Evolutionary conservation across 2,888 invertebrate species (phyloP).

Genomic region (Blera fallax): DNA sequence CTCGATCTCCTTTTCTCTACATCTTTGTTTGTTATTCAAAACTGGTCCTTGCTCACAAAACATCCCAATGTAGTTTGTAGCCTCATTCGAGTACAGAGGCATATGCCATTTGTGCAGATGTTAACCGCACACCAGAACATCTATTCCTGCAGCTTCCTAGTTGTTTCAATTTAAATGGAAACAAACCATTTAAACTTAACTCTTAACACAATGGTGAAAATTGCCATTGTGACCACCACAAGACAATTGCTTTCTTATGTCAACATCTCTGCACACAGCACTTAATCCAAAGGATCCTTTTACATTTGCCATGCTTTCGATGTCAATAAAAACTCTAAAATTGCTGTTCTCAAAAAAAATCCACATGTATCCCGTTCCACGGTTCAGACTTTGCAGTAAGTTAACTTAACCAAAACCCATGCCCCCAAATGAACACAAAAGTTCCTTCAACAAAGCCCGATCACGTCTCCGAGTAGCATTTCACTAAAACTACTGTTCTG

Average conservation of each 20-base stretch:
- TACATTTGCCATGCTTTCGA: constrained; percentile 38
- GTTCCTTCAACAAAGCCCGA: constrained; percentile 64
- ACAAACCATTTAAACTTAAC: neutral
- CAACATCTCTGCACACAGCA: constrained; percentile 50
- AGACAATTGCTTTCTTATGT: constrained; percentile 38
- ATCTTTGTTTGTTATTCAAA: too few relatives aligned
- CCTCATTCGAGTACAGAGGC: too few relatives aligned
- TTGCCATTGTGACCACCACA: constrained; percentile 47
- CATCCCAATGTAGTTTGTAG: too few relatives aligned
- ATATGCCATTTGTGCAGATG: too few relatives aligned
- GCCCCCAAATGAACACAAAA: constrained; percentile 33
- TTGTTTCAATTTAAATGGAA: neutral
- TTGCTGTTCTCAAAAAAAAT: constrained; percentile 13
- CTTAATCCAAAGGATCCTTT: constrained; percentile 53
- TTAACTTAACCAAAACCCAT: constrained; percentile 45
- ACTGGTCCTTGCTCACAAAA: too few relatives aligned
- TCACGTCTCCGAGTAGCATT: constrained; percentile 63
- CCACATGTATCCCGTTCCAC: constrained; percentile 23
- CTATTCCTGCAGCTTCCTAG: neutral
- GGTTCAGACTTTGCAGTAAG: constrained; percentile 42
- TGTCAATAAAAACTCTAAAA: constrained; percentile 65
- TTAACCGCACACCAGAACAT: too few relatives aligned
- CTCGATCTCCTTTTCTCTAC: too few relatives aligned
- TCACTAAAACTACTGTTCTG: constrained; percentile 35
- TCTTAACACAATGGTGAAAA: constrained; percentile 9